Percentiles rank a stretch among this genome's conserved stretches.
These are phyloP conservation scores for Podarcis lilfordi DNA, from an alignment of 2,797 vertebrate genomes.

Conservation along the genomic window DNA sequence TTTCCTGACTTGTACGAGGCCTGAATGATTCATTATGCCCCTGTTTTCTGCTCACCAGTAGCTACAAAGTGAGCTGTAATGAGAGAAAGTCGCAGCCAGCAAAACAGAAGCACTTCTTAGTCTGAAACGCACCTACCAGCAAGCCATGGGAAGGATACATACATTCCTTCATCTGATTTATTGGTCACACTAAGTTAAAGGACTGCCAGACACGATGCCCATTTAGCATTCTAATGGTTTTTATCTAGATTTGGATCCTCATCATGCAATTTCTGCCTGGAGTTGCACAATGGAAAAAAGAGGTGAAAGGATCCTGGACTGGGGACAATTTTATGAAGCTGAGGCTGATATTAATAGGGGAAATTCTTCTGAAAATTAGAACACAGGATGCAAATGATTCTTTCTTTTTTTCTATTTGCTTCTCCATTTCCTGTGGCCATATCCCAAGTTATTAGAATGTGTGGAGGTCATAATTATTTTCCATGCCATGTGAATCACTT, in stretches of 20 bases:
- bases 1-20: conserved; percentile 74
- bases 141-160: conserved; percentile 64
- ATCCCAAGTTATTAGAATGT: background rate
- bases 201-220: conserved; percentile 48
- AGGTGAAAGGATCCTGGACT: conserved; percentile 14
- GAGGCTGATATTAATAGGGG: conserved; percentile 25
- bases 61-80: conserved; percentile 71
- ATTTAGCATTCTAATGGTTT: conserved; percentile 56
- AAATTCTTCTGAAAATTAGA: conserved; percentile 33
- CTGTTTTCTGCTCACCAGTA: conserved; percentile 51
- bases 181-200: conserved; percentile 57
- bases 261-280: conserved; percentile 62
- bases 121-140: conserved; percentile 52
- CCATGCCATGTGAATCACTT: background rate
- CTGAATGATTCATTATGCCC: conserved; percentile 82
- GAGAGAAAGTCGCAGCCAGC: conserved; percentile 54
- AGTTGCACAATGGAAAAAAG: conserved; percentile 48
- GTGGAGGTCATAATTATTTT: background rate
- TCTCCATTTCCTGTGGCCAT: background rate
- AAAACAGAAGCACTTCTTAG: conserved; percentile 73
- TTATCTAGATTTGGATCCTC: conserved; percentile 51
- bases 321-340: conserved; percentile 31
- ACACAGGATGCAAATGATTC: background rate
- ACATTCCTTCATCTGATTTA: conserved; percentile 71
- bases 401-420: background rate